phyloP scores from a whole-genome alignment of 2,797 vertebrate genomes.

The Microchirus variegatus region DNA sequence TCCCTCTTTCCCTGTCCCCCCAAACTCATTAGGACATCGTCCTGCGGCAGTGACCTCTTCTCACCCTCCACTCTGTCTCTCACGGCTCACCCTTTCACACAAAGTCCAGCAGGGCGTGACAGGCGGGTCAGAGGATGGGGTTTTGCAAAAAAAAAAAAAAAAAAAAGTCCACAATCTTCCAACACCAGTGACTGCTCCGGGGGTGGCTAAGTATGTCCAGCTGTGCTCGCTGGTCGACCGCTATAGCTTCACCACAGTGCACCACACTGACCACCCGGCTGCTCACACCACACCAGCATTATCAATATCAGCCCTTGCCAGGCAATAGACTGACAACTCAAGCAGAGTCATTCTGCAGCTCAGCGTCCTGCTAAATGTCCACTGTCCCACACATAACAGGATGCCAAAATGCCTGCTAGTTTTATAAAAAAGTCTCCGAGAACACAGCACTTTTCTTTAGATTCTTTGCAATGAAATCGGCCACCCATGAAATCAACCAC shows the following conservation, averaged over 20 bases:
- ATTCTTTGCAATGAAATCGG: conserved; percentile 60
- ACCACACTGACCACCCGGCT: conserved; percentile 41
- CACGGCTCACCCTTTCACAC: conserved; percentile 56
- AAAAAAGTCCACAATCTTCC: conserved; percentile 14
- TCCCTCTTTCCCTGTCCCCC: conserved; percentile 30
- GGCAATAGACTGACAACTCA: conserved; percentile 67
- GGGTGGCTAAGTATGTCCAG: conserved; percentile 46
- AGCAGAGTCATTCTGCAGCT: conserved; percentile 66
- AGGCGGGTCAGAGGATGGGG: conserved; percentile 52
- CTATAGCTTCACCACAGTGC: conserved; percentile 41
- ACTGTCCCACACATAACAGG: conserved; percentile 40
- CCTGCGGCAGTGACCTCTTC: conserved; percentile 56
- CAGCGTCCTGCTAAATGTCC: conserved; percentile 62
- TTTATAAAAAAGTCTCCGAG: conserved; percentile 45
- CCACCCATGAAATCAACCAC: conserved; percentile 65
- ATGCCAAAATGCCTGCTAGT: conserved; percentile 40
- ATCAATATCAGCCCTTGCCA: conserved; percentile 39
- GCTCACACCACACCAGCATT: conserved; percentile 34
- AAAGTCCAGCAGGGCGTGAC: conserved; percentile 59
- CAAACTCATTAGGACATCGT: conserved; percentile 37
- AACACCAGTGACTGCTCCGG: conserved; percentile 3
- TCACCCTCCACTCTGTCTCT: conserved; percentile 60
- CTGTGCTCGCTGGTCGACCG: conserved; percentile 42
- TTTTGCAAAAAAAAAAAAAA: too few species aligned
- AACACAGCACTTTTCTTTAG: conserved; percentile 42